Evolutionary conservation across 2,113 vertebrate genomes (phyloP), one percentile per base, ranked within the genome.

Genomic region (Phocoena phocoena): DNA sequence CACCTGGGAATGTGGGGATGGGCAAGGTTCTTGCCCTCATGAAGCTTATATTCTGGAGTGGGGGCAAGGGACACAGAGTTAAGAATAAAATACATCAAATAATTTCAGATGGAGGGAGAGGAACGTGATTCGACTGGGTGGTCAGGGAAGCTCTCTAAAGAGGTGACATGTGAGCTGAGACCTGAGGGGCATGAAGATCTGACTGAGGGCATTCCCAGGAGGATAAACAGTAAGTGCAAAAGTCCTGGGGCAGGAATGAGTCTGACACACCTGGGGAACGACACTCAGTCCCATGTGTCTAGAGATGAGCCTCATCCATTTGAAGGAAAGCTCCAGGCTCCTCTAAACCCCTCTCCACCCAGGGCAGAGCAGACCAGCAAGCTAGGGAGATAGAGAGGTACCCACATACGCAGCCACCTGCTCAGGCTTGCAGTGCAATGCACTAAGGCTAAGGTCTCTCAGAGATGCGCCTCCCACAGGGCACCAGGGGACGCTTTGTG

Each of bases 371-470:
- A 38, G 26, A 8, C 20, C 5, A 12, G 28, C 11, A 23, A 47
- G 11, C 2, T 5, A 33, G 70, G 53, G 15, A 20, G 11, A 12
- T 28, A 26, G 26, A 38, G 26, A 31, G 1, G n/a, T 1, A 7
- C 5, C 11, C 20, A 14, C 10, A 8, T 21, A 79, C 1, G 3
- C 0, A 18, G 71, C 33, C 20, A 2, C 76, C 20, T 36, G 12
- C 26, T 18, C 33, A 55, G 47, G 47, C 74, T 10, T 53, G 47
- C 28, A 77, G 44, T 20, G 28, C 6, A 74, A 13, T 26, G 11
- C 3, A 5, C 20, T 50, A 50, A 7, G 18, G 11, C 3, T 6
- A 36, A 31, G 21, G 20, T 38, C 62, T 85, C 25, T 94, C 41
- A 53, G 47, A 88, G 12, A 53, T 2, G 13, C 8, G 17, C 2